Evolutionary conservation across 2,113 vertebrate genomes (phyloP).

Genomic region (Catharus bicknelli): DNA sequence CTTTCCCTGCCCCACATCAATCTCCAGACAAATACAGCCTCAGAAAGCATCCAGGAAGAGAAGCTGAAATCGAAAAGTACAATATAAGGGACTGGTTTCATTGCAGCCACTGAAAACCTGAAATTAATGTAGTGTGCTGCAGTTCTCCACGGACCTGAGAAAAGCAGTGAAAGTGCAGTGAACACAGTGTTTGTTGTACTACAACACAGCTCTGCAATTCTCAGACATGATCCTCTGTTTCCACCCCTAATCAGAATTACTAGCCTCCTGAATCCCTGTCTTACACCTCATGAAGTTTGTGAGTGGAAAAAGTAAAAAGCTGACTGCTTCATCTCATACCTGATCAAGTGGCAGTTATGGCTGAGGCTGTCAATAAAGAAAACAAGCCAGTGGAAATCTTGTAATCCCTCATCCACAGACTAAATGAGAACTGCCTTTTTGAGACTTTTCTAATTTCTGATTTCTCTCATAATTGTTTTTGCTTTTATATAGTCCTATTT

Average conservation of each 20-base stretch:
- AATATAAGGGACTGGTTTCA: neutral
- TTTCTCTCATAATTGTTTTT: neutral
- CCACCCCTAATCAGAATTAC: neutral
- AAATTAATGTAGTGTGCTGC: neutral
- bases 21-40: neutral
- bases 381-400: neutral
- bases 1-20: neutral
- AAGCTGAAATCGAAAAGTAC: neutral
- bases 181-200: neutral
- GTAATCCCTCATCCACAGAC: neutral
- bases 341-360: neutral
- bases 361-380: neutral
- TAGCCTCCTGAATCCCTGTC: neutral
- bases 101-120: neutral
- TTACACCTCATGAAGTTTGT: rapidly evolving
- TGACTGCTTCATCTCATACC: neutral
- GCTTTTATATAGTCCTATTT: neutral
- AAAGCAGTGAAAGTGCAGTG: neutral
- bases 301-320: neutral
- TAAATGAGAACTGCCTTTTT: neutral
- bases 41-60: neutral
- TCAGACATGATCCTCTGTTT: neutral
- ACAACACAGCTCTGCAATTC: neutral
- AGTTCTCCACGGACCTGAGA: neutral
- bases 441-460: neutral